A percentile compares a stretch with the other conserved stretches of the same genome.
Evolutionary conservation across 23 tunicate species (phyloP).

Genomic region (Aplidium turbinatum): DNA sequence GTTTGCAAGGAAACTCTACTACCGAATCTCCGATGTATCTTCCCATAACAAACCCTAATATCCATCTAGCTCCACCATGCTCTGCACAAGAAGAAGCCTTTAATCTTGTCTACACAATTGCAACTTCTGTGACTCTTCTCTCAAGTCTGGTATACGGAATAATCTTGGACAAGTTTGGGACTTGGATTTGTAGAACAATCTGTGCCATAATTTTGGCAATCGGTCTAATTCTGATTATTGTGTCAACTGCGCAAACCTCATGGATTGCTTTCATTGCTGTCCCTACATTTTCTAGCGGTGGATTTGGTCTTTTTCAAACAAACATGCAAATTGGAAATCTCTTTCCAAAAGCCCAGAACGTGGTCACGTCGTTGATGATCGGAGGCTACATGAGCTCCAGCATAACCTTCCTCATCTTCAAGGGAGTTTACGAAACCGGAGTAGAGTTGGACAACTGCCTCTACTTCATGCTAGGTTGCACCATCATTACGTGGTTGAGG

Average conservation of each 20-base stretch:
- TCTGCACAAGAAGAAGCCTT: conserved; percentile 25
- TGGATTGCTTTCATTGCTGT: conserved; percentile 41
- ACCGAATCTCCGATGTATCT: background rate
- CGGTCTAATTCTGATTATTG: conserved; percentile 24
- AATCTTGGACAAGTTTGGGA: conserved; percentile 44
- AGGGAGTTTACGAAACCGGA: conserved; percentile 23
- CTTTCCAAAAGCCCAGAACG: conserved; percentile 33
- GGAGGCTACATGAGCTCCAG: conserved; percentile 35
- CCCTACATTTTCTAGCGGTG: conserved; percentile 41
- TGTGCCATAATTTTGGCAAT: conserved; percentile 22
- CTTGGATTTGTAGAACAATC: conserved; percentile 42
- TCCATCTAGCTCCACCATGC: background rate
- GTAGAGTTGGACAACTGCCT: conserved; percentile 15
- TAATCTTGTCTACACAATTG: conserved; percentile 32
- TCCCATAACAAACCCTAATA: background rate
- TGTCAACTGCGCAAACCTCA: conserved; percentile 31
- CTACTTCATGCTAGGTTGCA: conserved; percentile 14
- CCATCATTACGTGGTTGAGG: conserved; percentile 46
- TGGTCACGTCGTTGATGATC: conserved; percentile 29
- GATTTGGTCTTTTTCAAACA: conserved; percentile 32
- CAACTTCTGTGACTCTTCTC: conserved; percentile 27
- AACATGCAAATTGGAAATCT: conserved; percentile 60
- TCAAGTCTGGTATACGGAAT: conserved; percentile 45
- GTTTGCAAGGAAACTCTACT: background rate
- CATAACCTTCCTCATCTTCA: conserved; percentile 33